Evolutionary conservation across 2,113 vertebrate genomes (phyloP).

Genomic region (Serilophus lunatus): DNA sequence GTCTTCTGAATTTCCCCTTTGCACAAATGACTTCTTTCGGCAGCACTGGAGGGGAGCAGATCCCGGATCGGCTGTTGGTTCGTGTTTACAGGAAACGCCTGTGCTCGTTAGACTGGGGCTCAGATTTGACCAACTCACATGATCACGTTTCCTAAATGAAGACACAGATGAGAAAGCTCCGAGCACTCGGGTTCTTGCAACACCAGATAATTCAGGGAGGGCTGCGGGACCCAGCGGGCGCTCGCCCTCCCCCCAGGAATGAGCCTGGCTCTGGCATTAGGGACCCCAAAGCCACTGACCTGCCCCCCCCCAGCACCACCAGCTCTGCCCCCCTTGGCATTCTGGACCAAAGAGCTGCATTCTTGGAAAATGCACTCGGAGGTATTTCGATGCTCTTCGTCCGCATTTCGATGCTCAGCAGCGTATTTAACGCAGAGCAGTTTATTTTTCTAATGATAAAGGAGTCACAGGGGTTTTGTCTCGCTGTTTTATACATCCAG

Average conservation of each 20-base stretch:
- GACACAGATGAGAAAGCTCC: slow-evolving; percentile 11
- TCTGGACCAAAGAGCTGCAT: neutral
- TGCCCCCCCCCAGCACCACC: neutral
- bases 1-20: neutral
- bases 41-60: neutral
- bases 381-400: neutral
- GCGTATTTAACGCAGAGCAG: neutral
- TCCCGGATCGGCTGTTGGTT: too few relatives aligned
- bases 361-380: neutral
- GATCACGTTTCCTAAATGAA: neutral
- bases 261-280: slow-evolving; percentile 1
- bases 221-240: neutral
- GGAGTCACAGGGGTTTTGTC: neutral
- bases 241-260: slow-evolving; percentile 10
- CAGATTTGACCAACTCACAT: slow-evolving; percentile 11
- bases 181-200: slow-evolving; percentile 17
- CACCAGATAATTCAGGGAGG: neutral
- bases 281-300: neutral
- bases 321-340: neutral
- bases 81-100: slow-evolving; percentile 62
- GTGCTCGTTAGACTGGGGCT: slow-evolving; percentile 5
- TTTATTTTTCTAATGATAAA: slow-evolving; percentile 29
- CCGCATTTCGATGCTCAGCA: neutral
- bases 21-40: neutral
- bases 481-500: slow-evolving; percentile 1